Conservation (phyloP, 2,888 invertebrate species). For the Tetragonisca angustula region DNA sequence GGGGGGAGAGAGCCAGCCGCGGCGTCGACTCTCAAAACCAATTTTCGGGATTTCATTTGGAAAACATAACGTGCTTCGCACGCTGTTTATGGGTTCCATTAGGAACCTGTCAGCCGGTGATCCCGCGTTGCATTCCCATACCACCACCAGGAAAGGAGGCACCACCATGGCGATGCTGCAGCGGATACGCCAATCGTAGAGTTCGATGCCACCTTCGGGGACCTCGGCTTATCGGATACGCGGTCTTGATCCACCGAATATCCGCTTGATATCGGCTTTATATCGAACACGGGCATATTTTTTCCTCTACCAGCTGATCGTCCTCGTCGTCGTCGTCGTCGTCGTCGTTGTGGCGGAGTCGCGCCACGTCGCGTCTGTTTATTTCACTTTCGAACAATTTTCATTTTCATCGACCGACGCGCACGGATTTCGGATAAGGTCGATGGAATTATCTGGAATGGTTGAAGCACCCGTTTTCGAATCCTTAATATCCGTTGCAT, state of each 20-base stretch:
- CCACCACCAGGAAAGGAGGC: conserved; percentile 51
- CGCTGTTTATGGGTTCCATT: conserved; percentile 84
- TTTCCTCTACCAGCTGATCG: conserved; percentile 14
- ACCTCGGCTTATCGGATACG: conserved; percentile 69
- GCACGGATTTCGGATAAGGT: background rate
- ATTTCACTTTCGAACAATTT: too few relatives aligned
- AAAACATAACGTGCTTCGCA: conserved; percentile 83
- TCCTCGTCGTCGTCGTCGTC: background rate
- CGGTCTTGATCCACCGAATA: conserved; percentile 59
- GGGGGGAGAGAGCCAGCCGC: background rate
- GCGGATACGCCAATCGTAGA: conserved; percentile 64
- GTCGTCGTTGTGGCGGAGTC: too few relatives aligned
- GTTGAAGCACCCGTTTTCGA: background rate
- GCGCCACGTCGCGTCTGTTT: too few relatives aligned
- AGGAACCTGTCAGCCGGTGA: conserved; percentile 83
- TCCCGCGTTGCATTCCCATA: conserved; percentile 77
- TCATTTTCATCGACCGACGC: too few relatives aligned
- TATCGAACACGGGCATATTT: conserved; percentile 37
- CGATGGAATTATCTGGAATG: conserved; percentile 9
- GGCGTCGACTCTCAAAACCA: conserved; percentile 76
- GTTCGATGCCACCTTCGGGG: conserved; percentile 63
- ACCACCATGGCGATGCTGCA: conserved; percentile 53
- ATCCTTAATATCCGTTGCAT: conserved; percentile 37
- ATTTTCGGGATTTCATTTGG: conserved; percentile 83
- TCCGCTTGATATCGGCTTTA: conserved; percentile 42